Evolutionary conservation across 2,888 invertebrate species (phyloP), one percentile per base, ranked within the genome.

Genomic region (Oscheius myriophilus): DNA sequence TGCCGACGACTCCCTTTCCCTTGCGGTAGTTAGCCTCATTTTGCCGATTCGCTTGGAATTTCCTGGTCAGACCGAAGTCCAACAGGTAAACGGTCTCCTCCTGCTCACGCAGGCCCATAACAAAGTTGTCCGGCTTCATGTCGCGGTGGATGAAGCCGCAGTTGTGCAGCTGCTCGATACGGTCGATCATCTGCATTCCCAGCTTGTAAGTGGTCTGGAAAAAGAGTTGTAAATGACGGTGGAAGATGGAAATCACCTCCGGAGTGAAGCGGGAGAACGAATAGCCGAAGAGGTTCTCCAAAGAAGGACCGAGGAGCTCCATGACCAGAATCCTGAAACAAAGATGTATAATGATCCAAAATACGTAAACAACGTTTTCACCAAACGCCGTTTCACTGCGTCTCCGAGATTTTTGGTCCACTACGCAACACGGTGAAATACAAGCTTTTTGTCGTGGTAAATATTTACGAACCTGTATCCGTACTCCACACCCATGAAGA

Each of bases 101-200:
- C n/a, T 68, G 61, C 11, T 69, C 63, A 11, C 62, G 63, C 11
- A 82, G 49, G 1, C 82, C 82, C 58, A 82, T 72, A 25, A 82
- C 58, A 64, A 82, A 83, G 59, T 81, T 80, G 54, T 81, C 80
- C 41, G 81, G 79, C 39, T 80, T 80, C 54, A 80, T 43, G 62
- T 80, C 80, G 16, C 79, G 72, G 41, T 80, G 81, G 11, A 80
- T 42, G 46, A 67, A 73, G 14, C 80, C 80, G 7, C 73, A 64
- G 87, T 88, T 82, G 86, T 82, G 82, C 33, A 82, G 58, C 51
- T 78, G 76, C 53, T 75, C 41, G 14, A 82, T 68, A 14, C 82
- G 72, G 23, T 69, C 67, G 55, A 82, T 63, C 75, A 82, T 79
- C 55, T 81, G 80, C 14, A 61, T 66, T 23, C 75, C 82, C 23